These are phyloP conservation scores for Tenthredo distinguenda DNA, from an alignment of 2,888 invertebrate genomes.

Conservation along the genomic window DNA sequence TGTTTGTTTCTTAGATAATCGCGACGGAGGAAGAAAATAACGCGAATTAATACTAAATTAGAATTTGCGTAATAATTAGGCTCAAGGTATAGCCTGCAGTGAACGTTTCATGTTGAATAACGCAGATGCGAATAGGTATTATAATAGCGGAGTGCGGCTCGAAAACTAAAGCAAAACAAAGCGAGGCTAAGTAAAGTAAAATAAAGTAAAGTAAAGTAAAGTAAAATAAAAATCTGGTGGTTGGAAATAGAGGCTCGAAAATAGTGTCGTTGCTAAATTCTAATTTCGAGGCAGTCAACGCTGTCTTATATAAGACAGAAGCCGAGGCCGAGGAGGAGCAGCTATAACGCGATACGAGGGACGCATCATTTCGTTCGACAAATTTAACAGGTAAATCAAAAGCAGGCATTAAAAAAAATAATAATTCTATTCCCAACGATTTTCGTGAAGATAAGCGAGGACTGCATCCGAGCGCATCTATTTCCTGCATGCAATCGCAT, in stretches of 20 bases:
- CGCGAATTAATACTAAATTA: not conserved
- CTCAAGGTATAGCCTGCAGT: not conserved
- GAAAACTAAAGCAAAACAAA: not conserved
- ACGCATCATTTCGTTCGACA: not conserved
- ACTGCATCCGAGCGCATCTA: not conserved
- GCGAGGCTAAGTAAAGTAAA: not conserved
- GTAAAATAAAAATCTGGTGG: slow-evolving; percentile 11
- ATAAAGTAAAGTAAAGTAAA: not conserved
- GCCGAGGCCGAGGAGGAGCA: not conserved
- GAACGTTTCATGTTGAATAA: not conserved
- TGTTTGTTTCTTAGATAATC: not conserved
- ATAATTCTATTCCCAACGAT: not conserved
- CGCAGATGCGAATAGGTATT: not conserved
- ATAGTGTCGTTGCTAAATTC: slow-evolving; percentile 51
- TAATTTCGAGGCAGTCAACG: slow-evolving; percentile 35
- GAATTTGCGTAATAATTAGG: not conserved
- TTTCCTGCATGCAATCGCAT: too few relatives aligned
- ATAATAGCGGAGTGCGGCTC: not conserved
- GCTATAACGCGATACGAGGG: not conserved
- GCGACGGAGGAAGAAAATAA: not conserved
- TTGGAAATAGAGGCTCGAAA: slow-evolving; percentile 29
- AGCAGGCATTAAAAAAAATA: not conserved
- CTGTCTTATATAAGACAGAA: slow-evolving; percentile 5
- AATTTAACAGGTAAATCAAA: not conserved
- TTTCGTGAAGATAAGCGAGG: not conserved